Evolutionary conservation across 2,888 invertebrate species (phyloP).

Genomic region (Clunio marinus): DNA sequence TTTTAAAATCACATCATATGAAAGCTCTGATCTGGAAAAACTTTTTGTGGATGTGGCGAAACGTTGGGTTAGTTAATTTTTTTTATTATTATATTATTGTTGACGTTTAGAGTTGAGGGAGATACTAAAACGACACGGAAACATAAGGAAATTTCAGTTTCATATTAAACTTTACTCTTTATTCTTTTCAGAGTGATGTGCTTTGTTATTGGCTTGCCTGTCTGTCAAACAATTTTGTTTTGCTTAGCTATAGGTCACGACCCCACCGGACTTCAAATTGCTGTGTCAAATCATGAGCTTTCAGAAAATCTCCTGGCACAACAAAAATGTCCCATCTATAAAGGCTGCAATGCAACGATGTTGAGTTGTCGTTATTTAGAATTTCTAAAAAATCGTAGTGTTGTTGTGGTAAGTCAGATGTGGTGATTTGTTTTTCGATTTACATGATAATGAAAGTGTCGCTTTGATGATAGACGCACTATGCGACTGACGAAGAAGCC

Average conservation of each 20-base stretch:
- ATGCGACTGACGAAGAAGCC: slow-evolving; percentile 59
- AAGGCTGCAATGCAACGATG: slow-evolving; percentile 60
- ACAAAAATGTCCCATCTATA: slow-evolving; percentile 53
- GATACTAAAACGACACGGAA: slow-evolving; percentile 13
- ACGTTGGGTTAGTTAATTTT: slow-evolving; percentile 63
- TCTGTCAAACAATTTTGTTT: slow-evolving; percentile 81
- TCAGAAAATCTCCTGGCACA: slow-evolving; percentile 52
- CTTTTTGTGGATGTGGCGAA: slow-evolving; percentile 79
- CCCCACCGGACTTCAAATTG: slow-evolving; percentile 70
- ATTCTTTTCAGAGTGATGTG: slow-evolving; percentile 62
- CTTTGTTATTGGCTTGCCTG: slow-evolving; percentile 80
- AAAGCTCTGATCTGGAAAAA: slow-evolving; percentile 84
- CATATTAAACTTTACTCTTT: background rate
- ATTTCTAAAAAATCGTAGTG: slow-evolving; percentile 62
- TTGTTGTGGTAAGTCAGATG: slow-evolving; percentile 59
- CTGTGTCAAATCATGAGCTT: slow-evolving; percentile 76
- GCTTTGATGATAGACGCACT: slow-evolving; percentile 52
- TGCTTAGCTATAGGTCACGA: slow-evolving; percentile 86
- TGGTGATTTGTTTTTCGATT: slow-evolving; percentile 9
- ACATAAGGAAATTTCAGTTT: slow-evolving; percentile 10
- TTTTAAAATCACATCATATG: slow-evolving; percentile 68
- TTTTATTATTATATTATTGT: background rate
- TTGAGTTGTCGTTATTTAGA: slow-evolving; percentile 76
- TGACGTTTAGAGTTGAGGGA: background rate
- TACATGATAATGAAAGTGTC: slow-evolving; percentile 36